Conservation (phyloP, 2,797 vertebrate species). For the Falco novaeseelandiae region DNA sequence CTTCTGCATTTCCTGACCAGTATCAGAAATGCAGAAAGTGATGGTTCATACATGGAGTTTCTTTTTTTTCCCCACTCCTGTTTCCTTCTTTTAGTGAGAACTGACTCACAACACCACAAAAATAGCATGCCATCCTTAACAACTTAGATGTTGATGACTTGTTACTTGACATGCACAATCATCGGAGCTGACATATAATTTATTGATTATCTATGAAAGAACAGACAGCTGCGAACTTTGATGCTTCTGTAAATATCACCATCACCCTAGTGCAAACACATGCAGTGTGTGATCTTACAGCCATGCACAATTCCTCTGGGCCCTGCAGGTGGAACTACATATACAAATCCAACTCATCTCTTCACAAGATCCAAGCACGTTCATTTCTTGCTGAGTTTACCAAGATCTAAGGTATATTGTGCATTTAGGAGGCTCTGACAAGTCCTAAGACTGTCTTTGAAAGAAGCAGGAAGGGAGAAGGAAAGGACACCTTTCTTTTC, state of each 20-base stretch:
- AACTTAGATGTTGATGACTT: background rate
- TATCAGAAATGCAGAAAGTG: background rate
- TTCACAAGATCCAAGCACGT: background rate
- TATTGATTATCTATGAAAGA: slow-evolving; percentile 49
- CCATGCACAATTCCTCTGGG: background rate
- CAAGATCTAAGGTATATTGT: background rate
- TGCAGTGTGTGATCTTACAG: background rate
- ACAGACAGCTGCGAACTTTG: background rate
- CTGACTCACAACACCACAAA: background rate
- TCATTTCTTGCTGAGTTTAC: background rate
- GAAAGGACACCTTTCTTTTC: background rate
- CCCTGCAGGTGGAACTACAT: background rate
- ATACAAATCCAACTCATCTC: background rate
- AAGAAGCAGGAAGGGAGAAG: background rate
- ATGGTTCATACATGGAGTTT: background rate
- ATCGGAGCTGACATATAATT: background rate
- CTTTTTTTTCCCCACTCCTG: background rate
- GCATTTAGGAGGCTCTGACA: background rate
- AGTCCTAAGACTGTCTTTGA: background rate
- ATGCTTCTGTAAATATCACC: slow-evolving; percentile 18
- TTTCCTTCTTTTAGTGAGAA: background rate
- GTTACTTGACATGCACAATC: slow-evolving; percentile 14
- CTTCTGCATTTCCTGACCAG: background rate
- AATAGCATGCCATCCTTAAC: background rate
- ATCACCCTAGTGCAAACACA: background rate